These are phyloP conservation scores for Enteromius viviparus DNA, from an alignment of 2,797 vertebrate species.

Conservation along the genomic window DNA sequence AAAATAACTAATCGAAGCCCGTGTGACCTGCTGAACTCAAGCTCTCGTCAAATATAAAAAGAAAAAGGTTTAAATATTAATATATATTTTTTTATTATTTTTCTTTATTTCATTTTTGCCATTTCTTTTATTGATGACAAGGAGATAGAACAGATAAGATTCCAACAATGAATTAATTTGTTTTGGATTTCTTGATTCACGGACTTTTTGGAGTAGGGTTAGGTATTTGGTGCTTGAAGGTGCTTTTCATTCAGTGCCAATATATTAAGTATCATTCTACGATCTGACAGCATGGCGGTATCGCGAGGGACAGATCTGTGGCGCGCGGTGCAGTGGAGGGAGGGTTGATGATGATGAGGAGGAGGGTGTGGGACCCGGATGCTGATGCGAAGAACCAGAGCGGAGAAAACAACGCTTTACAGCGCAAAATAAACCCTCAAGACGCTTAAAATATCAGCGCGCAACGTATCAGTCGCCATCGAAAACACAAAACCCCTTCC, in stretches of 20 bases:
- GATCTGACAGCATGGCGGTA: neutral
- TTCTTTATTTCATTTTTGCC: neutral
- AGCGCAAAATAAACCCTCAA: slow-evolving; percentile 10
- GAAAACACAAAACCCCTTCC: neutral
- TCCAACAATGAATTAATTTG: neutral
- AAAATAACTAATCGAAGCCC: neutral
- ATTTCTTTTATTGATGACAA: neutral
- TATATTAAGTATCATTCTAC: neutral
- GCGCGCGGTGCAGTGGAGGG: slow-evolving; percentile 32
- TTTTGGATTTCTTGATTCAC: neutral
- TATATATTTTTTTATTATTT: neutral
- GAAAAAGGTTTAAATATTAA: neutral
- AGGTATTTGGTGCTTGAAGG: neutral
- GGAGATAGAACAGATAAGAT: neutral
- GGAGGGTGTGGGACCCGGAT: slow-evolving; percentile 73
- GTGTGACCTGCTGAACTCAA: neutral
- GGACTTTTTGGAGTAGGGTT: neutral
- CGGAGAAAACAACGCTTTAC: slow-evolving; percentile 63
- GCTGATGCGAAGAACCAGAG: slow-evolving; percentile 79
- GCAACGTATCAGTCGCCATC: neutral
- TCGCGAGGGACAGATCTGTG: neutral
- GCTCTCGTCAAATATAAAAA: neutral
- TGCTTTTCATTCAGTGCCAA: neutral
- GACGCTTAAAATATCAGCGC: neutral
- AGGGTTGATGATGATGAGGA: slow-evolving; percentile 37